Base-by-base conservation (phyloP, 2,797 vertebrate species). In the Mus caroli region DNA sequence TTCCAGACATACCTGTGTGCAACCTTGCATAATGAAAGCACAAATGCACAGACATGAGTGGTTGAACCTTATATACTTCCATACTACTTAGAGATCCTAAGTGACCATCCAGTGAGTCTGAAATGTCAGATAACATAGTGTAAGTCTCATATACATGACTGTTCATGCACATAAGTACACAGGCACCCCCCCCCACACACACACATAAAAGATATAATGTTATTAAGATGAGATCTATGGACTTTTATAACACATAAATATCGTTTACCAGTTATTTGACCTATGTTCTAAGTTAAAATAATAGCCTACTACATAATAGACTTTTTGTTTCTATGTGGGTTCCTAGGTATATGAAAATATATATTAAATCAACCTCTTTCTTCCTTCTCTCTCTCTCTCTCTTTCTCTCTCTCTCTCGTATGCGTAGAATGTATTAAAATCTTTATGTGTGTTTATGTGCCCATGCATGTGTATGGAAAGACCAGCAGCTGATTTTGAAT, bases 41-140 rank as follows among this genome's bases (percentile, higher is more conserved):
- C 78, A 91, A 93, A 90, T 93, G 58, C 34, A 67, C 58, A 88
- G 26, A 67, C 86, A 90, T 76, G 19, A 85, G 24, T 22, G 69
- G 26, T 31, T 94, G 46, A 83, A 43, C 86, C 20, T 8, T 88
- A 50, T 92, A 73, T 69, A 84, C 17, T 28, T 40, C 15, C 43
- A 77, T 12, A 34, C 8, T 46, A 40, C 52, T 31, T 56, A 67
- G 22, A 26, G 58, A 26, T 0, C 7, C 46, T 28, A 64, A 40
- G 50, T 77, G 71, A 86, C 2, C 7, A 52, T 17, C 40, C 46
- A 87, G 1, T 13, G 8, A 67, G 11, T 86, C 87, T 71, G 54
- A 85, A 88, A 82, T 88, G 77, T n/a, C 13, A 34, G 34, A 28
- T 50, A 58, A 26, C 15, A 10, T 20, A 14, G 58, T 67, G 6